Evolutionary conservation across 2,888 invertebrate species (phyloP), one percentile per base, ranked within the genome.

Genomic region (Strigamia maritima): DNA sequence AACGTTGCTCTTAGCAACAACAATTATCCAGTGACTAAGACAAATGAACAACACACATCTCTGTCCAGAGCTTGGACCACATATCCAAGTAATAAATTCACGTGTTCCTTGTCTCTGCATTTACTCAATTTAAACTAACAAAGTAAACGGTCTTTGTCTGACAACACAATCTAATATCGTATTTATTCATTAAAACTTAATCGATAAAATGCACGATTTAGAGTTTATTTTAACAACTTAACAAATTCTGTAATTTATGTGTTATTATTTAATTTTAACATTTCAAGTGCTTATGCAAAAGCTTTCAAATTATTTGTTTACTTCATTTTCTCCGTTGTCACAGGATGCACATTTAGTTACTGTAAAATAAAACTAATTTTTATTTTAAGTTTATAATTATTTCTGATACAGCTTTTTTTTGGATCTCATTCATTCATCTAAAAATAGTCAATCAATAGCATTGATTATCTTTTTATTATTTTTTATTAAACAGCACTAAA

Each of bases 21-120:
- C n/a, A 60, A 60, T 65, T 65, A 24, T 65, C 65, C 65, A 65
- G 12, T 65, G 65, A 65, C 65, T 65, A 65, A 65, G 65, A 65
- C 28, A 65, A 65, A 65, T 65, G 65, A 24, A 26, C 65, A 28
- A 26, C 65, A 65, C 65, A 24, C 65, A 10, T 65, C 65, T 65
- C 28, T 65, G 65, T 65, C 65, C 65, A 65, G 26, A 6, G 26
- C 16, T 65, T 7, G 26, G 28, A 65, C 65, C 65, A 10, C 65
- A 65, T 26, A 26, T 22, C 65, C 26, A 8, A 26, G 26, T 65
- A 65, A 65, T 65, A 65, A 65, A 65, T 65, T 65, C 65, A 10
- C 65, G 4, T 26, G 24, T 65, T 28, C 26, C 65, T 65, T 65
- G 22, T 65, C 65, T 65, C 65, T 26, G 24, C 65, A 26, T 65